Conservation (phyloP, 2,113 vertebrate species). For the Tor tambroides region DNA sequence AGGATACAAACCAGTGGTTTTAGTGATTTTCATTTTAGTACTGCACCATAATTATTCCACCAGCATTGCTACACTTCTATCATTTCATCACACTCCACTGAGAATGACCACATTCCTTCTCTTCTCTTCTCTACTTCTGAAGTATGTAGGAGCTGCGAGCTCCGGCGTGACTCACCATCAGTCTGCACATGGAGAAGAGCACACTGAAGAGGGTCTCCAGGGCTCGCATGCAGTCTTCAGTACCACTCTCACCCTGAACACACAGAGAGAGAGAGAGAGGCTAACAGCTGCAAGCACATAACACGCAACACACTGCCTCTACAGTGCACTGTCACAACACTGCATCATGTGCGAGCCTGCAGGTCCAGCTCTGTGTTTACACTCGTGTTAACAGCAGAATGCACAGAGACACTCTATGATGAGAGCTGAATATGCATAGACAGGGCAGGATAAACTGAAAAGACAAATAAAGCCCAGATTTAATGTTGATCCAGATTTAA, state of each 20-base stretch:
- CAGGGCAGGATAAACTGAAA: neutral
- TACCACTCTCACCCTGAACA: slow-evolving; percentile 88
- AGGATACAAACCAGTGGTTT: no score
- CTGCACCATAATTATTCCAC: neutral
- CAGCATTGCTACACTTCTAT: neutral
- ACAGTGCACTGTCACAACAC: slow-evolving; percentile 38
- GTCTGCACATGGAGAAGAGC: slow-evolving; percentile 93
- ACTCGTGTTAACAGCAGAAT: neutral
- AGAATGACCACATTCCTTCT: neutral
- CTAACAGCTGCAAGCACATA: slow-evolving; percentile 17
- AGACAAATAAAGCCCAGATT: neutral
- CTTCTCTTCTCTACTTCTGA: neutral
- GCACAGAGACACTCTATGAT: neutral
- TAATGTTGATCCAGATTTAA: neutral
- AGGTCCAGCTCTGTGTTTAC: neutral
- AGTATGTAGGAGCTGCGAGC: neutral
- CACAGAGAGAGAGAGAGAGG: neutral
- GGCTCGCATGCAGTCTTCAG: slow-evolving; percentile 88
- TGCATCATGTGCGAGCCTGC: slow-evolving; percentile 10
- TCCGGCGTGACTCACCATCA: slow-evolving; percentile 87
- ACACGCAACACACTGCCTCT: neutral
- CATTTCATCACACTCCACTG: neutral
- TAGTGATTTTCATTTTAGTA: no score
- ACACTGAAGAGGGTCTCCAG: slow-evolving; percentile 95
- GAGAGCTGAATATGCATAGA: neutral